These are phyloP conservation scores for Andrena fulva DNA, from an alignment of 2,888 invertebrate species.

Conservation along the genomic window DNA sequence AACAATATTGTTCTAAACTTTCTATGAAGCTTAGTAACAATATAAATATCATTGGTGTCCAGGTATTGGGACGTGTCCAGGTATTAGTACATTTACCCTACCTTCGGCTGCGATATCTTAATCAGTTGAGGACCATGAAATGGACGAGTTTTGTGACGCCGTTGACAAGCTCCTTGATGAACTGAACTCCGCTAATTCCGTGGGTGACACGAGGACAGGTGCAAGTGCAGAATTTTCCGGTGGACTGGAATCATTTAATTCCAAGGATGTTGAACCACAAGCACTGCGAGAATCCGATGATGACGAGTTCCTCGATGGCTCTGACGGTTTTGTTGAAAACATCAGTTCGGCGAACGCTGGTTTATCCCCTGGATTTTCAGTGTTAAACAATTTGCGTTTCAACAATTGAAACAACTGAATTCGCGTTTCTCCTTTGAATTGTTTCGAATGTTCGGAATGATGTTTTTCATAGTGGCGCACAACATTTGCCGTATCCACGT, in stretches of 20 bases:
- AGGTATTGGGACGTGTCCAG: too few species aligned
- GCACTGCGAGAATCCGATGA: background rate
- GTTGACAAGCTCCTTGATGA: background rate
- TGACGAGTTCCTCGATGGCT: slow-evolving; percentile 5
- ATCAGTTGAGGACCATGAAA: background rate
- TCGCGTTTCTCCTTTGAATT: background rate
- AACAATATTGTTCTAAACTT: too few species aligned
- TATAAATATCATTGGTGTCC: too few species aligned
- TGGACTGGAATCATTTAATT: slow-evolving; percentile 2
- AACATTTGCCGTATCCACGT: background rate
- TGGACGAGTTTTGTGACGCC: slow-evolving; percentile 2
- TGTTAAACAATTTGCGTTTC: background rate
- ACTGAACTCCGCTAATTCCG: background rate
- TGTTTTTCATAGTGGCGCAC: slow-evolving; percentile 3
- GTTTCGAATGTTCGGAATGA: background rate
- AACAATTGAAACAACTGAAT: background rate
- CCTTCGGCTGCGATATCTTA: background rate
- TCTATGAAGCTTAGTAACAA: too few species aligned
- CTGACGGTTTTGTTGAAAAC: background rate
- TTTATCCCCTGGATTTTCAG: background rate
- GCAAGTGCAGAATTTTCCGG: background rate
- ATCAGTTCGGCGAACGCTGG: background rate
- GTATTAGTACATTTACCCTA: background rate
- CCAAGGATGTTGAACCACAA: background rate
- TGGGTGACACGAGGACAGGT: background rate